Evolutionary conservation across 2,888 invertebrate genomes (phyloP).

Genomic region (Listrodromus nycthemerus): DNA sequence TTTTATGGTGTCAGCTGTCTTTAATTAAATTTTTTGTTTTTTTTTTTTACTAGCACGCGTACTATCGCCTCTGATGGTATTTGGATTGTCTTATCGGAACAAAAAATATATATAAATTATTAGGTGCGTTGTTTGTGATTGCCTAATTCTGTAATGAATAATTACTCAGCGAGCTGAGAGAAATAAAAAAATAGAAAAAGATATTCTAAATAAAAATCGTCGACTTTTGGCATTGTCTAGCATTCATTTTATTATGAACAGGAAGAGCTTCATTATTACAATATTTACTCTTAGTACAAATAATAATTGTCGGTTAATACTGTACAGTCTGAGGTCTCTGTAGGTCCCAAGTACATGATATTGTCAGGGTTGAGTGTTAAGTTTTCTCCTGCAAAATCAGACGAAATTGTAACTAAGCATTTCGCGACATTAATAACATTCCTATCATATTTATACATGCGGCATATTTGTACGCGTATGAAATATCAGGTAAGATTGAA

Average conservation of each 20-base stretch:
- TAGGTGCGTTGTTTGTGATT: slow-evolving; percentile 35
- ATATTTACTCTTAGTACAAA: slow-evolving; percentile 83
- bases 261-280: slow-evolving; percentile 82
- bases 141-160: slow-evolving; percentile 33
- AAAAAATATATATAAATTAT: neutral
- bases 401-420: neutral
- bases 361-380: slow-evolving; percentile 84
- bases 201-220: slow-evolving; percentile 61
- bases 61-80: slow-evolving; percentile 9
- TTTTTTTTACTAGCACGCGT: slow-evolving; percentile 32
- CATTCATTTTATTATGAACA: slow-evolving; percentile 84
- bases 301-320: slow-evolving; percentile 84
- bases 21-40: slow-evolving; percentile 9
- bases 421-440: neutral
- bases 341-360: slow-evolving; percentile 80
- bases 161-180: slow-evolving; percentile 30
- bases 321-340: slow-evolving; percentile 84
- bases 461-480: slow-evolving; percentile 2
- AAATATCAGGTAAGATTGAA: neutral
- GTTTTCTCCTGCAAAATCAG: slow-evolving; percentile 82
- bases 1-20: slow-evolving; percentile 34
- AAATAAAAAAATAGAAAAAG: slow-evolving; percentile 53
- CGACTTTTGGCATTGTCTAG: slow-evolving; percentile 82
- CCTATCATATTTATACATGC: no score
- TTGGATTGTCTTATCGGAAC: slow-evolving; percentile 11